Evolutionary conservation across 2,797 vertebrate species (phyloP).

Genomic region (Tangara arthus): DNA sequence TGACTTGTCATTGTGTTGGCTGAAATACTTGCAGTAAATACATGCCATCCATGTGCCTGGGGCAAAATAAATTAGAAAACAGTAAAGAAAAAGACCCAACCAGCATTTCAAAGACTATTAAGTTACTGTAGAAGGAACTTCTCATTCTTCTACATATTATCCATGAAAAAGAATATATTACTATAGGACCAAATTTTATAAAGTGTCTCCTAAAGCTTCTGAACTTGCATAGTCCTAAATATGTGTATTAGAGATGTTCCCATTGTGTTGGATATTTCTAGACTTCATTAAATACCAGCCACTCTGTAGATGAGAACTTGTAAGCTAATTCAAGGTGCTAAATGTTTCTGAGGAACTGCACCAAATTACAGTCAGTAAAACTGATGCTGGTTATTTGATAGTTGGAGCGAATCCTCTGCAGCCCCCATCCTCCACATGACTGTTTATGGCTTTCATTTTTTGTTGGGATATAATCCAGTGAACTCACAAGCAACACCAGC

Average conservation of each 20-base stretch:
- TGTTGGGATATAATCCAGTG: neutral
- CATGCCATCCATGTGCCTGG: neutral
- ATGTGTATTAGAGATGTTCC: neutral
- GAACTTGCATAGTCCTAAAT: neutral
- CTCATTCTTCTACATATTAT: neutral
- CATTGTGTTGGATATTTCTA: neutral
- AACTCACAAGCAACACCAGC: neutral
- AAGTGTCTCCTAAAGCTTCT: neutral
- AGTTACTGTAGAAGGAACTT: neutral
- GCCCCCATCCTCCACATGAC: neutral
- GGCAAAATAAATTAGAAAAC: neutral
- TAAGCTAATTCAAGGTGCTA: neutral
- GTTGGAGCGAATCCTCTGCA: neutral
- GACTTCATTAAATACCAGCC: neutral
- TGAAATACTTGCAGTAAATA: neutral
- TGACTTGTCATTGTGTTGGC: neutral
- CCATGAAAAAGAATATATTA: neutral
- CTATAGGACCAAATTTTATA: neutral
- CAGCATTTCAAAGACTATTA: neutral
- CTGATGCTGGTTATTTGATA: neutral
- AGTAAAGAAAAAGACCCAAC: neutral
- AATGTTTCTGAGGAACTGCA: neutral
- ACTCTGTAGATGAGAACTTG: neutral
- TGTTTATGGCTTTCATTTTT: neutral
- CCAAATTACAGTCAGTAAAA: neutral